phyloP scores from a whole-genome alignment of 2,797 vertebrate species.

The Taenioides sp. region DNA sequence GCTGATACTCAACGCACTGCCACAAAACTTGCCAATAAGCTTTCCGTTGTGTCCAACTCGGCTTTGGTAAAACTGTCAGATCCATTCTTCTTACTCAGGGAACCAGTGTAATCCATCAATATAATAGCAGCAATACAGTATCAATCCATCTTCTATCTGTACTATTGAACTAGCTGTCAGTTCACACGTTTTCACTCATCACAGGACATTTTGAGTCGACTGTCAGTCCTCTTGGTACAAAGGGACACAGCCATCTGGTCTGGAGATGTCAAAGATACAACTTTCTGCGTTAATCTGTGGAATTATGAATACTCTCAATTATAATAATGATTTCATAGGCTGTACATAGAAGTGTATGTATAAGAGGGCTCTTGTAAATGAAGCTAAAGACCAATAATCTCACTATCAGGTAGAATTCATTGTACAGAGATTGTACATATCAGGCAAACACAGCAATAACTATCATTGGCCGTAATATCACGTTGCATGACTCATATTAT shows the following conservation, averaged over 20 bases:
- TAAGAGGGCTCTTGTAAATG: slow-evolving; percentile 22
- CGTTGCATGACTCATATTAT: slow-evolving; percentile 53
- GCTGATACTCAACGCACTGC: slow-evolving; percentile 67
- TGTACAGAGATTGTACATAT: slow-evolving; percentile 62
- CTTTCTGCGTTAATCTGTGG: slow-evolving; percentile 40
- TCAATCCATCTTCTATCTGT: slow-evolving; percentile 28
- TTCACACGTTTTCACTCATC: slow-evolving; percentile 18
- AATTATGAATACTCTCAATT: slow-evolving; percentile 23
- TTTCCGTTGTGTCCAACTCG: slow-evolving; percentile 34
- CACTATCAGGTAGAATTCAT: slow-evolving; percentile 9
- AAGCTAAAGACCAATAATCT: slow-evolving; percentile 17
- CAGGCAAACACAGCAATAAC: slow-evolving; percentile 55
- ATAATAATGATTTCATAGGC: slow-evolving; percentile 27
- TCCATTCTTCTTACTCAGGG: slow-evolving; percentile 63
- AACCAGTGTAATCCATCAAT: slow-evolving; percentile 36
- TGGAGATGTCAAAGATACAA: slow-evolving; percentile 35
- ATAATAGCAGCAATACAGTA: slow-evolving; percentile 37
- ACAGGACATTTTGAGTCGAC: slow-evolving; percentile 46
- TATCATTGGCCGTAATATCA: slow-evolving; percentile 26
- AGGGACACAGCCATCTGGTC: slow-evolving; percentile 64
- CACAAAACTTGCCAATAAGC: slow-evolving; percentile 37
- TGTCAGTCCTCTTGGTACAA: slow-evolving; percentile 35
- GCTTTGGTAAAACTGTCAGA: slow-evolving; percentile 36
- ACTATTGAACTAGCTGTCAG: slow-evolving; percentile 18
- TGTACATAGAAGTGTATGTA: slow-evolving; percentile 30